Conservation (phyloP, 1,140 invertebrate species). For the Hestina assimilis region DNA sequence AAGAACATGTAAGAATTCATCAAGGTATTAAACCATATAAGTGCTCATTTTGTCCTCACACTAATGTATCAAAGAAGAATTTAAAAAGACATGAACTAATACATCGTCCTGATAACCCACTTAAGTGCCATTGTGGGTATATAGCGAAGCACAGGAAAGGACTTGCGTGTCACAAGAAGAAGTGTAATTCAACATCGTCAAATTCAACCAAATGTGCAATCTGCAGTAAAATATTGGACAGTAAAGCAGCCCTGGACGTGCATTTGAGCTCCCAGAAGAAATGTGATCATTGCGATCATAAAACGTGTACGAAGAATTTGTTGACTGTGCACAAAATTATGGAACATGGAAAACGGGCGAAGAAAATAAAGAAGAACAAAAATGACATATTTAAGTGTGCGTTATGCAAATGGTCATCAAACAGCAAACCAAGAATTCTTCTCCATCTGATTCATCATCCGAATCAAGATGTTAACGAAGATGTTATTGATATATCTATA, state of each 20-base stretch:
- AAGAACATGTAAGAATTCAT: conserved; percentile 58
- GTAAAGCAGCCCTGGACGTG: not conserved
- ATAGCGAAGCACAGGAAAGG: conserved; percentile 44
- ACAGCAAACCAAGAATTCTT: conserved; percentile 38
- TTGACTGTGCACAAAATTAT: conserved; percentile 26
- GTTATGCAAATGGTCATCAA: conserved; percentile 42
- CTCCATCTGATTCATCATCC: conserved; percentile 64
- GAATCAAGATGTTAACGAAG: conserved; percentile 44
- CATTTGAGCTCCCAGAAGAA: conserved; percentile 29
- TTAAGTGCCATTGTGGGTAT: conserved; percentile 52
- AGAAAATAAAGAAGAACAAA: conserved; percentile 15
- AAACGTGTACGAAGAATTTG: conserved; percentile 15
- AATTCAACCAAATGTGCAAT: conserved; percentile 11
- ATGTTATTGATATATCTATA: conserved; percentile 44
- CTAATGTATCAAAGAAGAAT: conserved; percentile 62
- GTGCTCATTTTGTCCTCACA: conserved; percentile 51
- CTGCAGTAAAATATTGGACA: conserved; percentile 30
- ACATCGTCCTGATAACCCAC: conserved; percentile 54
- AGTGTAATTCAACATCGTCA: conserved; percentile 11
- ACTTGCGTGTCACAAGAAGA: conserved; percentile 35
- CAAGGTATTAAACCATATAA: conserved; percentile 63
- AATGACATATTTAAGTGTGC: conserved; percentile 35
- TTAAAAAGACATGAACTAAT: conserved; percentile 59
- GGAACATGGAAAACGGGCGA: conserved; percentile 22
- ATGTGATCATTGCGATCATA: conserved; percentile 31